These are phyloP conservation scores for Notamacropus eugenii DNA, from an alignment of 2,797 vertebrate genomes.

Conservation along the genomic window DNA sequence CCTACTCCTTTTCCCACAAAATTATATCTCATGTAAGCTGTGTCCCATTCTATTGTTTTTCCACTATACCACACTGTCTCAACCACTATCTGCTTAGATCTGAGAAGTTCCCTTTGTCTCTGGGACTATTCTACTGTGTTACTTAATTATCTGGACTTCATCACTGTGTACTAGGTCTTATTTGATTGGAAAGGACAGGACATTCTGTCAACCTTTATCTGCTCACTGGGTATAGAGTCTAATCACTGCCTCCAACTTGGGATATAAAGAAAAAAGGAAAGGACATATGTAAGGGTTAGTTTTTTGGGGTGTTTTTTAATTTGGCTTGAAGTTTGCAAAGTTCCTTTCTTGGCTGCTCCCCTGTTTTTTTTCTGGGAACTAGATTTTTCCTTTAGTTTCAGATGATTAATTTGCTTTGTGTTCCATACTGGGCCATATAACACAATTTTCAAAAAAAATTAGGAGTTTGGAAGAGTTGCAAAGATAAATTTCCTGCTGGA, in stretches of 20 bases:
- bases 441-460: conserved; percentile 16
- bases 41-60: background rate
- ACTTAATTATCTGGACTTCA: conserved; percentile 49
- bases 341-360: background rate
- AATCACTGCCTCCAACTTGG: conserved; percentile 12
- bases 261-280: background rate
- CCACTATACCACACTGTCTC: background rate
- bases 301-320: background rate
- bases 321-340: background rate
- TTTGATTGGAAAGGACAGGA: conserved; percentile 54
- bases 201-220: conserved; percentile 41
- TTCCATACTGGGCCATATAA: conserved; percentile 6
- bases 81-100: conserved; percentile 24
- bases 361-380: conserved; percentile 6
- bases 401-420: background rate
- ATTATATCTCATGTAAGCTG: background rate
- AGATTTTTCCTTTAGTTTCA: conserved; percentile 39
- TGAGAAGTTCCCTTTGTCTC: conserved; percentile 21
- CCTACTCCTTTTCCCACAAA: background rate
- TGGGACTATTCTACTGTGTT: conserved; percentile 23
- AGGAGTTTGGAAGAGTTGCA: conserved; percentile 5
- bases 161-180: conserved; percentile 44
- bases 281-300: background rate
- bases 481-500: background rate
- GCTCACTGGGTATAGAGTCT: conserved; percentile 2